phyloP scores from a whole-genome alignment of 2,888 invertebrate genomes.

The Anodontia alba region DNA sequence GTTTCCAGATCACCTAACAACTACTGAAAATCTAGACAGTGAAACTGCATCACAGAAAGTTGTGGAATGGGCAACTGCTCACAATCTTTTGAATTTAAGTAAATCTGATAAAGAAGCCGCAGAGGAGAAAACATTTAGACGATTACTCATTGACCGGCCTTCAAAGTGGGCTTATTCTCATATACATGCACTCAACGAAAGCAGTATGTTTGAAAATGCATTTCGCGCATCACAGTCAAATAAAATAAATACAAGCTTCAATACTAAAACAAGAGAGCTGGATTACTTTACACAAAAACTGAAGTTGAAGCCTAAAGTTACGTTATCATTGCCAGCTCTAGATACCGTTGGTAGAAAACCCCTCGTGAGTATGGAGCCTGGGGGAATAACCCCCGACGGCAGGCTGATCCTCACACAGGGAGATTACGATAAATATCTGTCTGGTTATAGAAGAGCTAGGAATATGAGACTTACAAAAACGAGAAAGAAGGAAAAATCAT shows the following conservation, averaged over 20 bases:
- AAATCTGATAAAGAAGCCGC: constrained; percentile 1
- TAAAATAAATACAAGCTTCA: background rate
- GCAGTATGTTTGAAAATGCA: background rate
- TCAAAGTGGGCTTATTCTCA: constrained; percentile 54
- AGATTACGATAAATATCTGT: constrained; percentile 66
- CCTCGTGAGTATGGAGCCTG: constrained; percentile 63
- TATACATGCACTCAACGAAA: background rate
- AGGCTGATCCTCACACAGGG: constrained; percentile 61
- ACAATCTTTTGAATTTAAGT: background rate
- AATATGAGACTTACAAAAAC: constrained; percentile 47
- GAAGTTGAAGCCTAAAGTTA: constrained; percentile 21
- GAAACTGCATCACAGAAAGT: constrained; percentile 12
- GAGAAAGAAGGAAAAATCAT: constrained; percentile 42
- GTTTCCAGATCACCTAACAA: constrained; percentile 5
- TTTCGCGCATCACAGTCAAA: background rate
- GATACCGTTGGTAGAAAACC: constrained; percentile 48
- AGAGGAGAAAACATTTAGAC: constrained; percentile 21
- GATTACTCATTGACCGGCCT: constrained; percentile 49
- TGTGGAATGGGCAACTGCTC: constrained; percentile 19
- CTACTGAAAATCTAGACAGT: constrained; percentile 16
- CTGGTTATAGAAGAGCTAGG: constrained; percentile 53
- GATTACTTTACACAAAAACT: constrained; percentile 23
- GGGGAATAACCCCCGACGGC: constrained; percentile 66
- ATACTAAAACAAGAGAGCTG: background rate
- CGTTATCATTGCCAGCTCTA: constrained; percentile 53